Base-by-base conservation (phyloP, 2,888 invertebrate species). In the Trachelus stipa region DNA sequence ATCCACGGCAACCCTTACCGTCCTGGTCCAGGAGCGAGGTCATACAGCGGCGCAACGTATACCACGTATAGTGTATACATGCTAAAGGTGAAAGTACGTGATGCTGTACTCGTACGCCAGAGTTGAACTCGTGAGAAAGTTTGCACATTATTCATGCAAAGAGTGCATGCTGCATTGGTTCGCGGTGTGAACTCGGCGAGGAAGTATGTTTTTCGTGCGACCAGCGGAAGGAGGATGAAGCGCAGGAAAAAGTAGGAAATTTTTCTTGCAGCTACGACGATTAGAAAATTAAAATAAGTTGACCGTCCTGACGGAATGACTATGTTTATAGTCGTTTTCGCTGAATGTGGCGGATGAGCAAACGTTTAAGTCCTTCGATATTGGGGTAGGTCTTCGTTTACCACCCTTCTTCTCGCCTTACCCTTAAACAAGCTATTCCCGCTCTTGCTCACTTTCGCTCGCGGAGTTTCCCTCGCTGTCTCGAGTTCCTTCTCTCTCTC, bases 141-240 rank as follows among this genome's bases (percentile, higher is more conserved):
- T 90, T 88, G 82, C 85, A 85, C 88, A 89, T 89, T 90, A 90
- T 87, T 89, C 88, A 88, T 85, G 87, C 87, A 87, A 79, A 87
- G 84, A 81, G 84, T 81, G 83, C 80, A 56, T 23, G 77, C 79
- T 83, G 84, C 83, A 83, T 83, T 83, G 83, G 74, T 81, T 35
- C 35, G n/a, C 74, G 85, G 83, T 84, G 84, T 81, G 84, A 85
- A 88, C 83, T 85, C 80, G 77, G 78, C 84, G 87, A 84, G 87
- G 86, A 87, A 88, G 87, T 85, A 86, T 85, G 83, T 85, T 84
- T 84, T 56, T 56, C 23, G 2, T 23, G 6, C 23, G 9, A 9
- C 15, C 15, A 56, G 23, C 1, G 2, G 2, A 56, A 56, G 23
- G 56, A 0, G 2, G 9, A 56, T 1, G 9, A 56, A 23, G 9